Evolutionary conservation across 2,113 vertebrate genomes (phyloP).

Genomic region (Colius striatus): DNA sequence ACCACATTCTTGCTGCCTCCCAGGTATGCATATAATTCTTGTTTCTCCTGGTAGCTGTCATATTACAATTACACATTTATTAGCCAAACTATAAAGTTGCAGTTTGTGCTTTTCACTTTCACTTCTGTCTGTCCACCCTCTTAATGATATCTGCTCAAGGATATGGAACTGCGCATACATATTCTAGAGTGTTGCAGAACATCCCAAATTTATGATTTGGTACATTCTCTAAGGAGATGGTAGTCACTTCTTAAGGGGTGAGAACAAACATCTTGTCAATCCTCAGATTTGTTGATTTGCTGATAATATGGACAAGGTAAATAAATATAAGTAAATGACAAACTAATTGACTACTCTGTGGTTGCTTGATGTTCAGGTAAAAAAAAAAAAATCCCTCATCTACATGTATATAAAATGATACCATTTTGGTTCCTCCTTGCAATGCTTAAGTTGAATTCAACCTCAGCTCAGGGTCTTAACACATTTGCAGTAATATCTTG

Average conservation of each 20-base stretch:
- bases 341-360: background rate
- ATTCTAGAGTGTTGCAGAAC: background rate
- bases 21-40: background rate
- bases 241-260: background rate
- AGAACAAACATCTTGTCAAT: background rate
- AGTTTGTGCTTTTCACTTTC: background rate
- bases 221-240: background rate
- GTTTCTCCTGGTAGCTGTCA: background rate
- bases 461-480: background rate
- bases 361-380: background rate
- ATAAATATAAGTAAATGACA: background rate
- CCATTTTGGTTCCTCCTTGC: background rate
- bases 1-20: background rate
- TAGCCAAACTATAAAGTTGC: background rate
- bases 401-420: background rate
- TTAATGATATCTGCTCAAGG: background rate
- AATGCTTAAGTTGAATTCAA: background rate
- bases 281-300: background rate
- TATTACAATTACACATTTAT: background rate
- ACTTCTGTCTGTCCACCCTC: background rate
- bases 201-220: background rate
- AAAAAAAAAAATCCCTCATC: background rate
- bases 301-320: background rate
- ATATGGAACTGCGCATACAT: background rate
- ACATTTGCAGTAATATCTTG: background rate